A percentile compares a stretch with the other conserved stretches of the same genome.
Evolutionary conservation across 2,113 vertebrate genomes (phyloP).

Genomic region (Amphiprion ocellaris): DNA sequence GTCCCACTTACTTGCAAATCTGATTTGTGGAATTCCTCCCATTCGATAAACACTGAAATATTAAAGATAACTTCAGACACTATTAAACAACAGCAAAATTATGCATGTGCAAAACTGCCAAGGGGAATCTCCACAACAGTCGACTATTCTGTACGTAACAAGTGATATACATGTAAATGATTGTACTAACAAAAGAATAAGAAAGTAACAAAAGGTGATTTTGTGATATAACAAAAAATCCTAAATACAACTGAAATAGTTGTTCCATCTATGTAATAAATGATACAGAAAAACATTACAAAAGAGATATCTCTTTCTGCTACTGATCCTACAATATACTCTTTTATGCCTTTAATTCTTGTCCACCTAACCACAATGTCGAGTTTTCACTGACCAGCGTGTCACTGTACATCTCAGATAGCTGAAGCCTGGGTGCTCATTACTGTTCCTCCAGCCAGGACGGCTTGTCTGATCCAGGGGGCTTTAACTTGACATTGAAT

Average conservation of each 20-base stretch:
- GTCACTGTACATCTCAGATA: conserved; percentile 27
- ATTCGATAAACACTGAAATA: conserved; percentile 35
- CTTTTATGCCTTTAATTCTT: conserved; percentile 35
- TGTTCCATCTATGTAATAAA: conserved; percentile 41
- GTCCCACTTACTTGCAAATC: neutral
- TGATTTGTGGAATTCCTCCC: conserved; percentile 42
- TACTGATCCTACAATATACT: conserved; percentile 44
- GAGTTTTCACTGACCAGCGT: conserved; percentile 29
- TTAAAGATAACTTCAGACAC: conserved; percentile 39
- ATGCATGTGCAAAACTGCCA: conserved; percentile 71
- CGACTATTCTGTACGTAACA: conserved; percentile 58
- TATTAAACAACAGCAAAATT: conserved; percentile 39
- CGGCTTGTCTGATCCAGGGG: conserved; percentile 93
- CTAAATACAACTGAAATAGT: conserved; percentile 34
- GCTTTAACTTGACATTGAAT: conserved; percentile 96
- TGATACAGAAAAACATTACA: conserved; percentile 59
- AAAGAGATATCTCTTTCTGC: conserved; percentile 42
- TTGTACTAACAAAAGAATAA: conserved; percentile 63
- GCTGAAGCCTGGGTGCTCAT: conserved; percentile 38
- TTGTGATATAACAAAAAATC: conserved; percentile 28
- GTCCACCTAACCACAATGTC: conserved; percentile 42
- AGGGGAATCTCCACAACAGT: conserved; percentile 41
- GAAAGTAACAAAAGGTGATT: conserved; percentile 49
- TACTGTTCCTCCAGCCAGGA: conserved; percentile 99
- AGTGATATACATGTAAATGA: conserved; percentile 59